Percentiles rank a stretch among this genome's conserved stretches.
Conservation (phyloP, 2,113 vertebrate genomes). For the Rhinolophus ferrumequinum region DNA sequence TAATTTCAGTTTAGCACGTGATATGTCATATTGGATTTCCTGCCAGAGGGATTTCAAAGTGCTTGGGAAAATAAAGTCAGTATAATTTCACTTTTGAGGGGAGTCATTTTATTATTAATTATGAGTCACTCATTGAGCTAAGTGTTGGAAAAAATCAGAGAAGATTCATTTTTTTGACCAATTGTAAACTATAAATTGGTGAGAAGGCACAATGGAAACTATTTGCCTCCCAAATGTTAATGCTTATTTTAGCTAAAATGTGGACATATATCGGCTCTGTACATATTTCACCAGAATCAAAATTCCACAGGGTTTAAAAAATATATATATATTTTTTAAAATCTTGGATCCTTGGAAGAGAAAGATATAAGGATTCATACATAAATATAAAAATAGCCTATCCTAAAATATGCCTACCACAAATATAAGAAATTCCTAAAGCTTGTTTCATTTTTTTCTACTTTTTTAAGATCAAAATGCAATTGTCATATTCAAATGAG, state of each 20-base stretch:
- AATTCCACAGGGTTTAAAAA: not conserved
- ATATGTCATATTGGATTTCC: conserved; percentile 74
- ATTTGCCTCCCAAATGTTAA: not conserved
- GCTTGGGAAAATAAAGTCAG: conserved; percentile 77
- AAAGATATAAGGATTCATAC: not conserved
- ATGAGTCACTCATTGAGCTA: conserved; percentile 41
- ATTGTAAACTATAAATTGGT: conserved; percentile 9
- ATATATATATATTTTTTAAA: not conserved
- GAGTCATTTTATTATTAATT: conserved; percentile 67
- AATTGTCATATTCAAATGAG: not conserved
- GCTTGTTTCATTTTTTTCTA: not conserved
- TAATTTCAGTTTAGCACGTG: conserved; percentile 75
- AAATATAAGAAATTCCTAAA: not conserved
- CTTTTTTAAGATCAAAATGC: not conserved
- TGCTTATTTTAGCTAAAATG: conserved; percentile 20
- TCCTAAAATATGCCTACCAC: not conserved
- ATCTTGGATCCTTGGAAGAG: not conserved
- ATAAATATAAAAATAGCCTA: not conserved
- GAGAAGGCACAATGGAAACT: not conserved
- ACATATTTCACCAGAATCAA: not conserved
- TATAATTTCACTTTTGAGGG: conserved; percentile 77
- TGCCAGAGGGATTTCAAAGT: conserved; percentile 73
- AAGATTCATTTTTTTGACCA: not conserved
- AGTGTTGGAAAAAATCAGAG: conserved; percentile 44
- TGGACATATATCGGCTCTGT: not conserved